Conservation (phyloP, 2,888 invertebrate genomes). For the Drosophila meridiana region DNA sequence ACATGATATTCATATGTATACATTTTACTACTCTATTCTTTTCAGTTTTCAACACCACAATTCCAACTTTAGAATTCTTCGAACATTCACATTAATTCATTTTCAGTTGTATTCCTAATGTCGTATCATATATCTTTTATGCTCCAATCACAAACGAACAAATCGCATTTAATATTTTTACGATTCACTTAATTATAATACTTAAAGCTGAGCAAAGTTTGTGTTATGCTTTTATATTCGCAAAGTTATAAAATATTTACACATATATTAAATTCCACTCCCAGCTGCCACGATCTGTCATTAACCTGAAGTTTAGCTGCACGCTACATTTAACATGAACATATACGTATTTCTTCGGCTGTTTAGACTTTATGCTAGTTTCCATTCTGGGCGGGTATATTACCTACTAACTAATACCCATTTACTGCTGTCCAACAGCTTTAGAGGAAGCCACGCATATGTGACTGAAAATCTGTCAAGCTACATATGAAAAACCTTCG, state of each 20-base stretch:
- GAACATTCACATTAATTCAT: neutral
- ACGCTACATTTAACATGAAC: constrained; percentile 59
- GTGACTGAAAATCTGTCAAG: constrained; percentile 54
- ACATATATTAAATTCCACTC: constrained; percentile 40
- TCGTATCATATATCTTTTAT: neutral
- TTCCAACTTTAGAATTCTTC: neutral
- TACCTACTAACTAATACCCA: too few relatives aligned
- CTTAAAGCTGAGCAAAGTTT: constrained; percentile 30
- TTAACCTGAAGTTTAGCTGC: constrained; percentile 34
- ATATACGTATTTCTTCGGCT: constrained; percentile 19
- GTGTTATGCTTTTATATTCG: constrained; percentile 16
- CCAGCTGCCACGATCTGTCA: constrained; percentile 48
- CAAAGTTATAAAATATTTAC: constrained; percentile 17
- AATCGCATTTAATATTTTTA: constrained; percentile 37
- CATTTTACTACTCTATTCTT: neutral
- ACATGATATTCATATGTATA: neutral
- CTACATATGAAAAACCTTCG: constrained; percentile 73
- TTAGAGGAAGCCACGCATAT: constrained; percentile 61
- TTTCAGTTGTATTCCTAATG: constrained; percentile 1
- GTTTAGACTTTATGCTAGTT: constrained; percentile 40
- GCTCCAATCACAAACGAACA: neutral
- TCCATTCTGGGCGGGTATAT: constrained; percentile 31
- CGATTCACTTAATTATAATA: constrained; percentile 38
- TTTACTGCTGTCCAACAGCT: constrained; percentile 7
- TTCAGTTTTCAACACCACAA: neutral